Percentiles rank a stretch among this genome's conserved stretches.
Conservation (phyloP, 2,888 invertebrate genomes). For the Hirtodrosophila confusa region DNA sequence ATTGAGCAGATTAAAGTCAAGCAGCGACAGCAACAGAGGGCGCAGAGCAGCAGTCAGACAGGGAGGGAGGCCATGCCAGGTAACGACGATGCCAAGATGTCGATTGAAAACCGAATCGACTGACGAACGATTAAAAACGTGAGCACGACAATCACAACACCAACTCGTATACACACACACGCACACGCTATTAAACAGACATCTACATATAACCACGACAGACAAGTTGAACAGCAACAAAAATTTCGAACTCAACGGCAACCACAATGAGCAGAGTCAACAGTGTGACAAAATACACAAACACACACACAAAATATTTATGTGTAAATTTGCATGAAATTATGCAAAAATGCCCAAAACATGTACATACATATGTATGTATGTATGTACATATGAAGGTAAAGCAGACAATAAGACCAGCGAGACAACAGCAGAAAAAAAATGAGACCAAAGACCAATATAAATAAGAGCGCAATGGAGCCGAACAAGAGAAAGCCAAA, state of each 20-base stretch:
- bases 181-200: constrained; percentile 40
- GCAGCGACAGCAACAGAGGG: constrained; percentile 53
- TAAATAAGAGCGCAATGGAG: constrained; percentile 53
- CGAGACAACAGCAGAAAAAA: constrained; percentile 19
- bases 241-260: constrained; percentile 16
- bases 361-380: constrained; percentile 13
- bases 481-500: constrained; percentile 61
- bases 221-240: constrained; percentile 49
- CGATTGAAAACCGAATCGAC: constrained; percentile 69
- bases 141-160: constrained; percentile 69
- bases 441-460: constrained; percentile 30
- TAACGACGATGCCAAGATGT: constrained; percentile 57
- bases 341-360: constrained; percentile 71
- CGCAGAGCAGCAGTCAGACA: constrained; percentile 28
- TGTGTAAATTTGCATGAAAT: constrained; percentile 74
- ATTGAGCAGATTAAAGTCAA: constrained; percentile 81
- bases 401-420: background rate
- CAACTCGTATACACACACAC: constrained; percentile 33
- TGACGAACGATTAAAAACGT: constrained; percentile 75
- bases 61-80: constrained; percentile 1
- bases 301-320: constrained; percentile 4
- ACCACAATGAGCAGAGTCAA: constrained; percentile 23
- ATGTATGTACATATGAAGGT: constrained; percentile 4
- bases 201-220: constrained; percentile 61
- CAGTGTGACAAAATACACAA: constrained; percentile 24